Base-by-base conservation (phyloP, 2,888 invertebrate genomes). In the Lasius platythorax region DNA sequence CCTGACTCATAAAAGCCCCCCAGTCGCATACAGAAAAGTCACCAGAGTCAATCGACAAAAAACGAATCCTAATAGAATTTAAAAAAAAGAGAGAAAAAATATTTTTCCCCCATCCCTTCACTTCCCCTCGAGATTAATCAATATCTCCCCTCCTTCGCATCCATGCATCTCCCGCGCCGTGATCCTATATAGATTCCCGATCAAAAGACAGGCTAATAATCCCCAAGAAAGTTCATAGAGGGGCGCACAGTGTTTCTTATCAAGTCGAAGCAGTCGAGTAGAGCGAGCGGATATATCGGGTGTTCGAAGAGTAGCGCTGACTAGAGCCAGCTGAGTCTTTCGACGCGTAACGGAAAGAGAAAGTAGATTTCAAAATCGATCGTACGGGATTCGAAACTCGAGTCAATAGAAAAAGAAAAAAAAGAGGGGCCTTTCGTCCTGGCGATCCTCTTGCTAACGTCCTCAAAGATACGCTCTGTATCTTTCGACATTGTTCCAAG, bases 231-330 rank as follows among this genome's bases (percentile, higher is more conserved):
- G 85, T 88, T 87, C 73, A 82, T 82, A 83, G 89, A 89, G 87
- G 81, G 79, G 89, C 89, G 83, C 87, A 83, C 88, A 82, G 85
- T 87, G 89, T 84, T 83, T 82, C 74, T 79, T 66, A 58, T 46
- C 56, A 40, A 50, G 63, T 82, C 82, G 56, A n/a, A 67, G 64
- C 53, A 79, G 66, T 76, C 53, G 64, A 83, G 74, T 76, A 85
- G 70, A 56, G 11, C 66, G 63, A 85, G 78, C 86, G 64, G 78
- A 86, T 73, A 73, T 79, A 84, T 64, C 43, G 50, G 67, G 64
- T 70, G 56, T 46, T 76, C 58, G 68, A 84, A 84, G 63, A 53
- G 82, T 82, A 68, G 50, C 68, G n/a, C 50, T 70, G 53, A 70
- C 64, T 43, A 61, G 74, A 81, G 73, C 61, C 74, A 61, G 74